Conservation (phyloP, 2,888 invertebrate genomes). For the Escarpia spicata region DNA sequence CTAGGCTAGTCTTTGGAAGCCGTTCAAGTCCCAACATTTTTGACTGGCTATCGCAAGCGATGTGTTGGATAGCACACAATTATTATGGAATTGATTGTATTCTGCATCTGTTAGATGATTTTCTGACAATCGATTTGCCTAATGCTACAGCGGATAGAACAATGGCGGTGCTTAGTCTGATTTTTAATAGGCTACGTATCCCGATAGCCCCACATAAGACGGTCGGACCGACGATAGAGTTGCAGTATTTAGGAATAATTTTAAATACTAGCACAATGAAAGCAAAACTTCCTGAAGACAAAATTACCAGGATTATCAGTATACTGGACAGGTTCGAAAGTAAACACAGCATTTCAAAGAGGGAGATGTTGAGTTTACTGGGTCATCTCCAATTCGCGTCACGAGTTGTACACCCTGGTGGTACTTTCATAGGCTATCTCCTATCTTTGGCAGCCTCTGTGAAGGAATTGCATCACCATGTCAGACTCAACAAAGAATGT, state of each 20-base stretch:
- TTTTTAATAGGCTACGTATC: neutral
- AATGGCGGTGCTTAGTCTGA: neutral
- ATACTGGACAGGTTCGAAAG: neutral
- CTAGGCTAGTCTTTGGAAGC: neutral
- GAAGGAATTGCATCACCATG: neutral
- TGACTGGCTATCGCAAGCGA: neutral
- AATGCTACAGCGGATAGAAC: neutral
- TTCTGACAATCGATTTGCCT: neutral
- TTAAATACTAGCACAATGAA: neutral
- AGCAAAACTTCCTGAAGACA: neutral
- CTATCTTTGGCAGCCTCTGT: neutral
- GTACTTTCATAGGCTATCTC: neutral
- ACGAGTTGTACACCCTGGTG: neutral
- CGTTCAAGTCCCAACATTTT: neutral
- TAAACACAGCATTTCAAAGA: neutral
- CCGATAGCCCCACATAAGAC: neutral
- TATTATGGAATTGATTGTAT: too few relatives aligned
- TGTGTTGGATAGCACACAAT: neutral
- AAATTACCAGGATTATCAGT: neutral
- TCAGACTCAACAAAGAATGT: constrained; percentile 8
- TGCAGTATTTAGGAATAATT: constrained; percentile 1
- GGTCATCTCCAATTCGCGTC: neutral
- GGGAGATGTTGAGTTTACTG: neutral
- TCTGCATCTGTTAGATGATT: neutral
- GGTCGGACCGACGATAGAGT: neutral